Conservation (phyloP, 2,113 vertebrate genomes). For the Pangasianodon gigas region DNA sequence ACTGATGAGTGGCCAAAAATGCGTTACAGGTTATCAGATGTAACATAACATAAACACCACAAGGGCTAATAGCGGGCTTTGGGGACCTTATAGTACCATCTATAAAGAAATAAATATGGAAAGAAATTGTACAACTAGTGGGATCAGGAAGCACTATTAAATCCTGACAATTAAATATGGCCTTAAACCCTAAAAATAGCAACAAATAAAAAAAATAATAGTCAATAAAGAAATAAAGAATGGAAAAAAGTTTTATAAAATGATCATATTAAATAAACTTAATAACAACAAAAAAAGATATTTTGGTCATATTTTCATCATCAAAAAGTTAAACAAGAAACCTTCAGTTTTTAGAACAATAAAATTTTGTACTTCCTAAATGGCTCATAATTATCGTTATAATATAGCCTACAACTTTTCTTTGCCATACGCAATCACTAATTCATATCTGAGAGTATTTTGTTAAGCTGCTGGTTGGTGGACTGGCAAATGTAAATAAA, state of each 20-base stretch:
- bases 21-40: constrained; percentile 20
- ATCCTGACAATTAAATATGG: not conserved
- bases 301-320: not conserved
- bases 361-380: not conserved
- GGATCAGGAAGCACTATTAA: too few species aligned
- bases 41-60: constrained; percentile 37
- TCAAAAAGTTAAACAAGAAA: not conserved
- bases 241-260: not conserved
- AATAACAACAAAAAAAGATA: not conserved
- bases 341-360: too few species aligned
- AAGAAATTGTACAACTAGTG: not conserved
- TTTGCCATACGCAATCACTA: not conserved
- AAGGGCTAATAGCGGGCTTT: not conserved
- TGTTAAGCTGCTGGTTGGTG: not conserved
- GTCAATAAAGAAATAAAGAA: too few species aligned
- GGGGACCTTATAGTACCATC: constrained; percentile 8
- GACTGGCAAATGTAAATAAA: not conserved
- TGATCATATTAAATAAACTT: not conserved
- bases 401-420: not conserved
- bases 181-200: not conserved
- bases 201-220: not conserved
- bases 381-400: not conserved
- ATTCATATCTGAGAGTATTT: not conserved
- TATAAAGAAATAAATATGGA: not conserved
- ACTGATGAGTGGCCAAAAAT: not conserved